A percentile compares a stretch with the other conserved stretches of the same genome.
Conservation (phyloP, 2,888 invertebrate species). For the Heliconius ismenius region DNA sequence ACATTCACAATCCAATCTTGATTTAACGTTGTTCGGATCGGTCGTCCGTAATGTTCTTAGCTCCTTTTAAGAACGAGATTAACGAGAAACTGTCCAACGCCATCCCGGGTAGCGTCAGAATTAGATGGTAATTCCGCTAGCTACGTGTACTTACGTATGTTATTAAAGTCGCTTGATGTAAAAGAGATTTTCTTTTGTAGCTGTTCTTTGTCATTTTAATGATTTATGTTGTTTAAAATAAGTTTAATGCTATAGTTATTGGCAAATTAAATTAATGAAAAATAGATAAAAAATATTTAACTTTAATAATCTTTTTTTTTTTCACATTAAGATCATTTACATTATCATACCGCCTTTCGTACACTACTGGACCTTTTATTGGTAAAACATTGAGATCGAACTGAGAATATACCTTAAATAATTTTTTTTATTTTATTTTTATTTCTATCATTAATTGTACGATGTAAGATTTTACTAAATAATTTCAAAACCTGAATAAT, state of each 20-base stretch:
- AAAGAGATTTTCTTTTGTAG: not conserved
- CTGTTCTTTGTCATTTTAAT: not conserved
- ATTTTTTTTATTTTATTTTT: not conserved
- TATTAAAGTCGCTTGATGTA: constrained; percentile 22
- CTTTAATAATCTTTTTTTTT: not conserved
- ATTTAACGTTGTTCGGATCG: constrained; percentile 43
- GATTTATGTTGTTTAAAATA: not conserved
- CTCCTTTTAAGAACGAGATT: constrained; percentile 45
- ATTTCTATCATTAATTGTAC: not conserved
- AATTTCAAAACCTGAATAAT: not conserved
- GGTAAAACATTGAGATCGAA: not conserved
- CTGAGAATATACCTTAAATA: not conserved
- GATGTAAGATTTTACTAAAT: not conserved
- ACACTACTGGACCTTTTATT: not conserved
- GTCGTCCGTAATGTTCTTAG: constrained; percentile 37
- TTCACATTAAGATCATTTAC: not conserved
- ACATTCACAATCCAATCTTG: constrained; percentile 47
- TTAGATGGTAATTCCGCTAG: constrained; percentile 35
- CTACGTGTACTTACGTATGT: constrained; percentile 32
- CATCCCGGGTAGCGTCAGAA: constrained; percentile 38
- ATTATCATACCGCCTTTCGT: not conserved
- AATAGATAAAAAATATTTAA: not conserved
- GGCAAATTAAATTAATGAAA: too few relatives aligned
- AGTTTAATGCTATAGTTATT: not conserved
- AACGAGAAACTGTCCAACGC: constrained; percentile 43